Base-by-base conservation (phyloP, 2,888 invertebrate species). In the Apomyelois bistriatella region DNA sequence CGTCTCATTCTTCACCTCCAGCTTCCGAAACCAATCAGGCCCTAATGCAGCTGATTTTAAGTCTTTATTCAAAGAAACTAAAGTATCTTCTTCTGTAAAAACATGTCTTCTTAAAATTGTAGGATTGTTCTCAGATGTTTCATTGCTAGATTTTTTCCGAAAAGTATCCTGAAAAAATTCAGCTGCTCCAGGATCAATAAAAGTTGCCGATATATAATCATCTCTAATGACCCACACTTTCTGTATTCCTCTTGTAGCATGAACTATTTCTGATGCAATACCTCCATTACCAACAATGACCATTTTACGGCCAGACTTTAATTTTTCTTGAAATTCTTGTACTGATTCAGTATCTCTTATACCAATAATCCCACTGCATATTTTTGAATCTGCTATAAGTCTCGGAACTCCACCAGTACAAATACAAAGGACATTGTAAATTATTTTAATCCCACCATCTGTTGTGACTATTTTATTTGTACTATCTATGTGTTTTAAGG, bases 311-410 rank as follows among this genome's bases (percentile, higher is more conserved):
- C 97, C 93, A 53, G 85, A 81, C 53, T 87, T 82, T 8, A 99
- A 82, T 72, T 93, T 93, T 28, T 92, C 79, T 66, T 96, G 93
- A 70, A 99, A 95, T 56, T 93, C 92, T 66, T 93, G 88, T 0
- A 98, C 97, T 8, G 98, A 98, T 76, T 99, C 98, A 0, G 98
- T 98, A 73, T 99, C 99, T 66, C 99, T 92, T 58, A 99, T 98
- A 2, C 97, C 98, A 57, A 98, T 74, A 28, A 99, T 93, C 74
- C 93, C 92, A 0, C 92, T 83, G 70, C 92, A 92, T 60, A 90
- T 85, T 54, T 90, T 82, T 15, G 92, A 88, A 66, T 91, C 85
- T 43, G 91, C 82, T 54, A 97, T 94, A 8, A 96, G 74, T 78
- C 95, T 97, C 0, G 99, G 98, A 63, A 91, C 91, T 15, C 96